Evolutionary conservation across 2,888 invertebrate genomes (phyloP), one percentile per base, ranked within the genome.

Genomic region (Hemicrepidius hirtus): DNA sequence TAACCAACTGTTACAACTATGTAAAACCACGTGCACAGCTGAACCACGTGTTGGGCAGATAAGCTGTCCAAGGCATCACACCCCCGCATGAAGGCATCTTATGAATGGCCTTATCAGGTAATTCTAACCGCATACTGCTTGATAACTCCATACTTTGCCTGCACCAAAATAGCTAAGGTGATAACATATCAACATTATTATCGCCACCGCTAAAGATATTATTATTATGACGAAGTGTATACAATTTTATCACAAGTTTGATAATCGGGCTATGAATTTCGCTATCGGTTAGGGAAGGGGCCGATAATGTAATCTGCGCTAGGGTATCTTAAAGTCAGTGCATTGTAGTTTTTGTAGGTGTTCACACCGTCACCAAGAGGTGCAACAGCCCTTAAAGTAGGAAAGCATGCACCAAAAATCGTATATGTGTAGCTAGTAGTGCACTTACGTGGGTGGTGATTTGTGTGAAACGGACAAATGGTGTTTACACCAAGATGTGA

Each of bases 221-320:
- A 82, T 82, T 83, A 82, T 83, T 84, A 83, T 84, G 84, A 83
- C 84, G 82, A 79, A 82, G 83, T 84, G 82, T 83, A 83, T 81
- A 84, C 82, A 82, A 82, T 83, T 83, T 83, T 83, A 84, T 84
- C 84, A 84, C 81, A 80, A 81, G 78, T 81, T 82, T 84, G 84
- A 84, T 84, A 84, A 84, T 84, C 81, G 80, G 78, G 81, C 81
- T 82, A 82, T 81, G 82, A 84, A 84, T 84, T 84, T 76, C 55
- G 74, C 72, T 75, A 83, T 82, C 82, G 82, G 79, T 75, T 80
- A 79, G 76, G 77, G 83, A 83, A 82, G 83, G 83, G 84, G 84
- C 79, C 80, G 84, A 83, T 83, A 84, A 79, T 82, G 81, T 80
- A 83, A 83, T 83, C 83, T 83, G 79, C 77, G 78, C 80, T 76